phyloP scores from a whole-genome alignment of 1,140 invertebrate genomes.

The Tribolium madens region DNA sequence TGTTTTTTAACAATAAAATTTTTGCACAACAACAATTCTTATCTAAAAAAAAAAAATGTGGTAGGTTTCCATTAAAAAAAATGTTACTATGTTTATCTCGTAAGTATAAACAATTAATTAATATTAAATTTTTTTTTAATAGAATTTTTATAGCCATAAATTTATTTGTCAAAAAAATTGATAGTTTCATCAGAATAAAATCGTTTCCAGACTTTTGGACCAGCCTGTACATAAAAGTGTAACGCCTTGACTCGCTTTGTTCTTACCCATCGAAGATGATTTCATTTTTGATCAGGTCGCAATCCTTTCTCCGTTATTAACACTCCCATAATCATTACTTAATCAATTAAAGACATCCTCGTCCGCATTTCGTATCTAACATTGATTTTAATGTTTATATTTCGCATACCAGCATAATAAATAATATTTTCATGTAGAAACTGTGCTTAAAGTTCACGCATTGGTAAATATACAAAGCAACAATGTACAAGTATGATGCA shows the following conservation, averaged over 20 bases:
- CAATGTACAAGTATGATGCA: conserved; percentile 5
- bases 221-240: too few species aligned
- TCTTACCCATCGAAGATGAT: neutral
- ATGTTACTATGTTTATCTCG: too few species aligned
- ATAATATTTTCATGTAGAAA: neutral
- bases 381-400: neutral
- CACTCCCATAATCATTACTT: neutral
- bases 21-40: too few species aligned
- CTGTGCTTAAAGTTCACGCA: neutral
- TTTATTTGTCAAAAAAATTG: too few species aligned
- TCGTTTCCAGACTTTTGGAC: too few species aligned
- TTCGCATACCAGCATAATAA: neutral
- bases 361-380: conserved; percentile 1
- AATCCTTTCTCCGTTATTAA: neutral
- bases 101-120: too few species aligned
- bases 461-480: neutral
- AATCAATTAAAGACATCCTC: conserved; percentile 9
- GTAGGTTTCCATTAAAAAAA: too few species aligned
- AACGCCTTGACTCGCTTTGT: neutral
- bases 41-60: too few species aligned
- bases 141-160: too few species aligned
- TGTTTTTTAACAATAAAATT: too few species aligned
- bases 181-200: too few species aligned
- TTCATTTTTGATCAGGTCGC: neutral
- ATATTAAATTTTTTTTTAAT: too few species aligned